These are phyloP conservation scores for Drosophila demipolita DNA, from an alignment of 2,888 invertebrate species.

Conservation along the genomic window DNA sequence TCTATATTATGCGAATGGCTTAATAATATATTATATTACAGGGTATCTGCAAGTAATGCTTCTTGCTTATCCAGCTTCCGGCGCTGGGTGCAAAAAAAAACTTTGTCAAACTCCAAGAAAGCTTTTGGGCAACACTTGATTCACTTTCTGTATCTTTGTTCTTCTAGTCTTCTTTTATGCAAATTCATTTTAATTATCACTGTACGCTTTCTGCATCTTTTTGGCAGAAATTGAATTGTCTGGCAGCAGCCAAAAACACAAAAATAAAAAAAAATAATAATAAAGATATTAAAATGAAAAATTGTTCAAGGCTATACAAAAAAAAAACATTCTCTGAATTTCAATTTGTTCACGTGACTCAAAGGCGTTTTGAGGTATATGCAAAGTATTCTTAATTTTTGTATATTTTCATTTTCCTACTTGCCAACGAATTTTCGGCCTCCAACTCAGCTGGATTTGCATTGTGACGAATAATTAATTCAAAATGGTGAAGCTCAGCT, in stretches of 20 bases:
- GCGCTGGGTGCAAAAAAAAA: slow-evolving; percentile 16
- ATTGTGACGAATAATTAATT: slow-evolving; percentile 56
- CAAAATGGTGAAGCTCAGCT: slow-evolving; percentile 41
- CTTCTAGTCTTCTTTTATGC: slow-evolving; percentile 58
- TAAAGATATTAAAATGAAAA: slow-evolving; percentile 48
- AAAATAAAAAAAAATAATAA: slow-evolving; percentile 22
- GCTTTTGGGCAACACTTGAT: slow-evolving; percentile 36
- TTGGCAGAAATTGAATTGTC: slow-evolving; percentile 67
- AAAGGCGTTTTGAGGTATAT: slow-evolving; percentile 48
- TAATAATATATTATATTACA: slow-evolving; percentile 1
- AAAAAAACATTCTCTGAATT: slow-evolving; percentile 71
- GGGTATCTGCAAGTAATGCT: slow-evolving; percentile 12
- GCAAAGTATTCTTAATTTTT: slow-evolving; percentile 26
- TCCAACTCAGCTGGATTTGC: slow-evolving; percentile 3
- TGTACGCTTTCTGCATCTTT: slow-evolving; percentile 53
- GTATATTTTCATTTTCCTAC: not conserved
- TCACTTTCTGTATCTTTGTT: slow-evolving; percentile 25
- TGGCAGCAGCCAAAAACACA: slow-evolving; percentile 5
- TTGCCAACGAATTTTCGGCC: slow-evolving; percentile 12
- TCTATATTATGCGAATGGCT: not conserved
- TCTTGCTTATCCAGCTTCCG: slow-evolving; percentile 2
- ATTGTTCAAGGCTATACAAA: slow-evolving; percentile 29
- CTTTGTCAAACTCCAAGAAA: slow-evolving; percentile 34
- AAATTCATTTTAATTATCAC: slow-evolving; percentile 78
- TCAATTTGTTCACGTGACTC: slow-evolving; percentile 65